phyloP scores from a whole-genome alignment of 2,797 vertebrate species.

The Eulemur coronatus region DNA sequence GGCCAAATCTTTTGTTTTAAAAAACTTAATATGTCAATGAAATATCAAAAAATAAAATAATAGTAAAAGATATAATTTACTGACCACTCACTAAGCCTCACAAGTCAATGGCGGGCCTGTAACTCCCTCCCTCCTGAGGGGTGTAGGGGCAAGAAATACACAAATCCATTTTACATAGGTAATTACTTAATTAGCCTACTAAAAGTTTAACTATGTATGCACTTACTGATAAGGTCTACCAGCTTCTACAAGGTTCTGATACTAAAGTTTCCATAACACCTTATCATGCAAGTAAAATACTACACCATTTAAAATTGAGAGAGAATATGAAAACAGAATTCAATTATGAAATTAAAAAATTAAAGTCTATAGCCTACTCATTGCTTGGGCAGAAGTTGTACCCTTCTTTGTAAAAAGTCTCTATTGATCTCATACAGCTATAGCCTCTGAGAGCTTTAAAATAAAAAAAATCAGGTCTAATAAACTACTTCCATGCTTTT shows the following conservation, averaged over 20 bases:
- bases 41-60: slow-evolving; percentile 29
- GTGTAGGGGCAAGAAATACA: background rate
- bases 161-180: background rate
- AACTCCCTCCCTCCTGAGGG: background rate
- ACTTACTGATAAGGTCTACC: background rate
- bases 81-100: background rate
- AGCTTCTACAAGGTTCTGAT: background rate
- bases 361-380: background rate
- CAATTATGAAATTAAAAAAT: background rate
- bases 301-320: background rate
- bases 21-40: background rate
- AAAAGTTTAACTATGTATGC: background rate
- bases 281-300: background rate
- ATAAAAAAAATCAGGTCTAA: background rate
- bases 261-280: background rate
- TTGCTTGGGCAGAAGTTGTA: background rate
- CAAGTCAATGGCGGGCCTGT: background rate
- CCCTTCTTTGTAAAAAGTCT: background rate
- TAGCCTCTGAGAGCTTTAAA: background rate
- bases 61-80: background rate
- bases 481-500: background rate
- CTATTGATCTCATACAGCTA: background rate
- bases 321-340: slow-evolving; percentile 12
- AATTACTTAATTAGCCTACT: background rate
- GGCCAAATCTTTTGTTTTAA: background rate